A percentile compares a stretch with the other conserved stretches of the same genome.
Evolutionary conservation across 1,140 invertebrate species (phyloP).

Genomic region (Bursaphelenchus mucronatus): DNA sequence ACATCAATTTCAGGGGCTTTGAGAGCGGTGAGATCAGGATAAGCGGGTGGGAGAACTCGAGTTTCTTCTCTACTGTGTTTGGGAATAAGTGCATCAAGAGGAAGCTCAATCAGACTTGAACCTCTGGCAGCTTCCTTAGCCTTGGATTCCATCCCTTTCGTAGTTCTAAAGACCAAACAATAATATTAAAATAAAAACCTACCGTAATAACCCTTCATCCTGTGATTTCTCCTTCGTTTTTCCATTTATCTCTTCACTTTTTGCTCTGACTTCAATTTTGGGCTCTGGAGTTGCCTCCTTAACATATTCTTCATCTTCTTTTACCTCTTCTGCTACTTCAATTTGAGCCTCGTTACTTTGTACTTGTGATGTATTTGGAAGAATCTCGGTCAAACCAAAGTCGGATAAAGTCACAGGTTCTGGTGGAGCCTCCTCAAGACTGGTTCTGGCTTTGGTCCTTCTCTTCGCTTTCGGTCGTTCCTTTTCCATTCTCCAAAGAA

Average conservation of each 20-base stretch:
- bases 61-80: not conserved
- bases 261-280: not conserved
- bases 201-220: not conserved
- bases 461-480: no score
- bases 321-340: slow-evolving; percentile 1
- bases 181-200: not conserved
- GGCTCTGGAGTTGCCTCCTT: not conserved
- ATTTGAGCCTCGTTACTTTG: not conserved
- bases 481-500: no score
- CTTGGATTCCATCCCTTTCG: not conserved
- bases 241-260: slow-evolving; percentile 3
- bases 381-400: no score
- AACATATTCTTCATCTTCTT: not conserved
- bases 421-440: no score
- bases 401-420: no score
- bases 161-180: not conserved
- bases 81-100: slow-evolving; percentile 17
- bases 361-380: no score
- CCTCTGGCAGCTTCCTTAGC: slow-evolving; percentile 1
- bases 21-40: not conserved
- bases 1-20: not conserved
- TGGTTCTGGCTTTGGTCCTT: no score
- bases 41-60: slow-evolving; percentile 3
- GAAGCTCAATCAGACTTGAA: not conserved
- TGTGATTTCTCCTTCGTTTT: not conserved